A percentile compares a stretch with the other conserved stretches of the same genome.
Evolutionary conservation across 30 jellyfish, hydroid and myxozoan species (phyloP).

Genomic region (Calvadosia cruxmelitensis): DNA sequence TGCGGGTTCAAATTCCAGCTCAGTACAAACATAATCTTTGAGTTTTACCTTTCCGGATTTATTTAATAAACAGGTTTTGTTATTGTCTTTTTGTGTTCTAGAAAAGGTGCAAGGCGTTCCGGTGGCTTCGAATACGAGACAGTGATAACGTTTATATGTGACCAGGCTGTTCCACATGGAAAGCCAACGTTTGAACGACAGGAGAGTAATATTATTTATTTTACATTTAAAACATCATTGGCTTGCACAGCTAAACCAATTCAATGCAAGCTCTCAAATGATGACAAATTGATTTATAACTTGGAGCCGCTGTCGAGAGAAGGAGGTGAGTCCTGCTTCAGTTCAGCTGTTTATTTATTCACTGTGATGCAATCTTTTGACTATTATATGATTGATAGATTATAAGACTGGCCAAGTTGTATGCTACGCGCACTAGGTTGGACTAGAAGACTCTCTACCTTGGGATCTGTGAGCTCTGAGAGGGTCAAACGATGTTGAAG

Average conservation of each 20-base stretch:
- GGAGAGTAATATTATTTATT: conserved; percentile 3
- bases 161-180: conserved; percentile 32
- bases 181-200: conserved; percentile 15
- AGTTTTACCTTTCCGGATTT: background rate
- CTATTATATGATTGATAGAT: no score
- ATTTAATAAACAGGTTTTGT: background rate
- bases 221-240: conserved; percentile 43
- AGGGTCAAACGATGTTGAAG: no score
- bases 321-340: conserved; percentile 49
- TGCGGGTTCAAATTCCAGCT: no score
- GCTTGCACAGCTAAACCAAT: conserved; percentile 65
- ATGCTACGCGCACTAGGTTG: no score
- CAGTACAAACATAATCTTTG: no score
- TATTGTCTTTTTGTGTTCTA: conserved; percentile 3
- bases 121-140: conserved; percentile 41
- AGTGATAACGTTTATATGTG: conserved; percentile 23
- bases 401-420: no score
- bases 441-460: no score
- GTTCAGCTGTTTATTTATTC: no score
- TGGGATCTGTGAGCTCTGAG: no score
- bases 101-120: conserved; percentile 36
- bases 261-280: conserved; percentile 48
- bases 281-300: conserved; percentile 37
- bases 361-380: no score
- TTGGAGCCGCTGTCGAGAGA: conserved; percentile 44